These are phyloP conservation scores for Uria aalge DNA, from an alignment of 2,113 vertebrate genomes.

Conservation along the genomic window DNA sequence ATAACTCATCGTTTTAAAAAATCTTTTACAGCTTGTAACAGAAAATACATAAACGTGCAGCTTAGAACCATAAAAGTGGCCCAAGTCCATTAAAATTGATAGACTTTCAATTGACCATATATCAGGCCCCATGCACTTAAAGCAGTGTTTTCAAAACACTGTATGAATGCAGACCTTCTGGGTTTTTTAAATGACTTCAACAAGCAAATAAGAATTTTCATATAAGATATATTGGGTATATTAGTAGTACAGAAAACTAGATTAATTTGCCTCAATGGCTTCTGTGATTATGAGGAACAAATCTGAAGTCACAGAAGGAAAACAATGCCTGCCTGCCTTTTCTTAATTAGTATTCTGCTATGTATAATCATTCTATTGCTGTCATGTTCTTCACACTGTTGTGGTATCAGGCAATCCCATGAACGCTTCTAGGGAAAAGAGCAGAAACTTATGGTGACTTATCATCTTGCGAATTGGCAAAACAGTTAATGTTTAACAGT, in stretches of 20 bases:
- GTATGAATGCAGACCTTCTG: background rate
- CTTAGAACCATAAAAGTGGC: background rate
- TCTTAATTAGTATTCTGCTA: background rate
- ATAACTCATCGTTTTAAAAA: slow-evolving; percentile 5
- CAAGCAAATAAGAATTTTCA: background rate
- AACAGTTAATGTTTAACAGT: background rate
- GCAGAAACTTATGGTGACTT: background rate
- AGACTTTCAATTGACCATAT: background rate
- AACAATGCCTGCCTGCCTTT: background rate
- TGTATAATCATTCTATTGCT: background rate
- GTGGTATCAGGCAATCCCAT: background rate
- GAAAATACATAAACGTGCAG: slow-evolving; percentile 32
- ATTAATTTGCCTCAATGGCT: background rate
- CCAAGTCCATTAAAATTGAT: slow-evolving; percentile 11
- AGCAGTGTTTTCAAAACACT: background rate
- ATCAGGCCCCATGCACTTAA: background rate
- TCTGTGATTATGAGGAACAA: background rate
- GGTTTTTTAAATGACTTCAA: background rate
- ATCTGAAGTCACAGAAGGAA: background rate
- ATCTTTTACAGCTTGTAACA: background rate
- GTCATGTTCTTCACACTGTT: background rate
- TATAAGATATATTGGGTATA: background rate
- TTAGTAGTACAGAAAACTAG: background rate
- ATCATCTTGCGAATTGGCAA: background rate
- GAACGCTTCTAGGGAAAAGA: background rate